Conservation (phyloP, 2,888 invertebrate species). For the Axea sp. region DNA sequence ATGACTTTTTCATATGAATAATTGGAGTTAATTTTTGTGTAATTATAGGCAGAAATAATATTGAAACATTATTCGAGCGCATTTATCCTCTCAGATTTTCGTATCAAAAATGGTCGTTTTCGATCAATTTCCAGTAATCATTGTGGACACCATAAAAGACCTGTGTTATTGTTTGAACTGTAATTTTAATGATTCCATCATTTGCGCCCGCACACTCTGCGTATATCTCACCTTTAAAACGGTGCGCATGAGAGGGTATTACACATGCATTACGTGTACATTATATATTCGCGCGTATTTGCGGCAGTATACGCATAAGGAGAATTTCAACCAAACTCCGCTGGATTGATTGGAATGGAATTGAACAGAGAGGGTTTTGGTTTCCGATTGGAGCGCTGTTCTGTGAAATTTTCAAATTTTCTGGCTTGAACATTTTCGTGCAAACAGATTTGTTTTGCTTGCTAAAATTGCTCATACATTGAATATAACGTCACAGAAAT, state of each 20-base stretch:
- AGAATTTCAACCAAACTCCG: conserved; percentile 71
- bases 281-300: conserved; percentile 55
- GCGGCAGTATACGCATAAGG: conserved; percentile 65
- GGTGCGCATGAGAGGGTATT: conserved; percentile 25
- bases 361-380: conserved; percentile 71
- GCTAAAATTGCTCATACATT: conserved; percentile 13
- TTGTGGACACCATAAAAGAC: conserved; percentile 27
- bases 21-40: too few relatives aligned
- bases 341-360: conserved; percentile 71
- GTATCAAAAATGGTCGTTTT: conserved; percentile 23
- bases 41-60: too few relatives aligned
- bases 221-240: conserved; percentile 47
- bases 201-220: conserved; percentile 23
- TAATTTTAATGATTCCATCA: conserved; percentile 51
- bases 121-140: conserved; percentile 48
- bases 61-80: not conserved
- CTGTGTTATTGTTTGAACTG: conserved; percentile 42
- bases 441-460: conserved; percentile 40
- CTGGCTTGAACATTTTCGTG: conserved; percentile 38
- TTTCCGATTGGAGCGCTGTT: conserved; percentile 70
- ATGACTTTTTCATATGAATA: too few relatives aligned
- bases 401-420: conserved; percentile 68
- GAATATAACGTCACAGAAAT: conserved; percentile 15
- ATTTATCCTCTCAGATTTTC: not conserved
- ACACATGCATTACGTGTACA: conserved; percentile 53